Evolutionary conservation across 2,113 vertebrate species (phyloP).

Genomic region (Probosciger aterrimus): DNA sequence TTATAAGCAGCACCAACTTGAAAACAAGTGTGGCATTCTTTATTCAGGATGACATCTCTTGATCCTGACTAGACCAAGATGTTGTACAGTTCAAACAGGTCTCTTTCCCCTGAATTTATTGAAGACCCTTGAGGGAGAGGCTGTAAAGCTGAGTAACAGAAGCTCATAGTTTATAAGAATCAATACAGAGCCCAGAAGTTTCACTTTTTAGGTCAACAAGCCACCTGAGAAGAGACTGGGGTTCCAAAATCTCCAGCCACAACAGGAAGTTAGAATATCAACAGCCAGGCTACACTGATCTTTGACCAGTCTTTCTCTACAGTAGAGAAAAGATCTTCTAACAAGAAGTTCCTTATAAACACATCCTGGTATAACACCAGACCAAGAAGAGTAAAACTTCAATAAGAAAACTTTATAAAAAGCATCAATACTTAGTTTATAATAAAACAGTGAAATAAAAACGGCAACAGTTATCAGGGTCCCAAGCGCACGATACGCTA

Average conservation of each 20-base stretch:
- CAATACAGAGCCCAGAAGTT: neutral
- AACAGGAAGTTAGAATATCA: neutral
- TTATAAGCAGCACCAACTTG: neutral
- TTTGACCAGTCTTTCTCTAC: neutral
- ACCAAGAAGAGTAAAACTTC: neutral
- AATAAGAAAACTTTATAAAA: neutral
- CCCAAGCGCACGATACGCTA: neutral
- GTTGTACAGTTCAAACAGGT: neutral
- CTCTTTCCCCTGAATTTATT: neutral
- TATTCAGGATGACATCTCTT: neutral
- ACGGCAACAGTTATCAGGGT: neutral
- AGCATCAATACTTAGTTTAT: neutral
- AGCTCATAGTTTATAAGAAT: neutral
- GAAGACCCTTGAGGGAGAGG: neutral
- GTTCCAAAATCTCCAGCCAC: neutral
- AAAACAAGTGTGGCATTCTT: neutral
- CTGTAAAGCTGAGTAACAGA: neutral
- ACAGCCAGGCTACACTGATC: neutral
- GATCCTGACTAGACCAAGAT: neutral
- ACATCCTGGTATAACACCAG: neutral
- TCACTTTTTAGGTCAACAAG: neutral
- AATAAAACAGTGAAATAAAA: neutral
- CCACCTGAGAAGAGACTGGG: neutral
- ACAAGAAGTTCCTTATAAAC: neutral
- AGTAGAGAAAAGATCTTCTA: neutral